Evolutionary conservation across 2,888 invertebrate species (phyloP).

Genomic region (Leistus spinibarbis): DNA sequence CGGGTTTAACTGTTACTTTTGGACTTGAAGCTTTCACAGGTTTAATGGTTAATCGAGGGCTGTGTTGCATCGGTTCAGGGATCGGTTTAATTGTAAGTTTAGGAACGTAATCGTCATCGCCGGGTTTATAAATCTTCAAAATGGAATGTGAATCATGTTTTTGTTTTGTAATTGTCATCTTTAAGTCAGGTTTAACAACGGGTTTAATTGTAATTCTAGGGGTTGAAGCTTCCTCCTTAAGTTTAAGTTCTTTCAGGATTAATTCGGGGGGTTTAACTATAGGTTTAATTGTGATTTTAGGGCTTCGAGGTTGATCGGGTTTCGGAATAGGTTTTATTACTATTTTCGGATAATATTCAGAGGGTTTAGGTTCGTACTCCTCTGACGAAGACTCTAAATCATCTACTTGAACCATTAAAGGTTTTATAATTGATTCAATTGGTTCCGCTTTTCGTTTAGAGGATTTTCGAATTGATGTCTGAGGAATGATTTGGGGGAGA

Average conservation of each 20-base stretch:
- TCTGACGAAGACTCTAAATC: constrained; percentile 35
- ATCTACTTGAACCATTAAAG: constrained; percentile 42
- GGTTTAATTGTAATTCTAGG: constrained; percentile 29
- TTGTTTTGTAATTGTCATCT: constrained; percentile 56
- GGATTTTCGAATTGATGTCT: not conserved
- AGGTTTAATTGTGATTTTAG: constrained; percentile 44
- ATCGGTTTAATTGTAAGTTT: constrained; percentile 60
- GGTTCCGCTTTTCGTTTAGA: not conserved
- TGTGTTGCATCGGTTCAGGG: constrained; percentile 50
- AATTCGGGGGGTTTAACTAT: constrained; percentile 38
- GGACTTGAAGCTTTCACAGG: constrained; percentile 43
- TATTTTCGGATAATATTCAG: constrained; percentile 46
- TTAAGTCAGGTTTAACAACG: constrained; percentile 45
- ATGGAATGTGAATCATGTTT: constrained; percentile 47
- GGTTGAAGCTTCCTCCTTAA: constrained; percentile 6
- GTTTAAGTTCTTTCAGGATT: constrained; percentile 12
- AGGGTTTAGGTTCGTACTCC: constrained; percentile 22
- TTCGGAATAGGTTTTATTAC: constrained; percentile 50
- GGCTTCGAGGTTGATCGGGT: constrained; percentile 38
- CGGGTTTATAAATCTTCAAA: constrained; percentile 40
- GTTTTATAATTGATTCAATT: constrained; percentile 26
- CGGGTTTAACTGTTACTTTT: constrained; percentile 60
- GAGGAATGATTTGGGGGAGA: not conserved
- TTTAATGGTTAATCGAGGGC: constrained; percentile 50
- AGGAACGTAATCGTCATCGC: constrained; percentile 47